These are phyloP conservation scores for Bemisia tabaci DNA, from an alignment of 1,140 invertebrate genomes.

Conservation along the genomic window DNA sequence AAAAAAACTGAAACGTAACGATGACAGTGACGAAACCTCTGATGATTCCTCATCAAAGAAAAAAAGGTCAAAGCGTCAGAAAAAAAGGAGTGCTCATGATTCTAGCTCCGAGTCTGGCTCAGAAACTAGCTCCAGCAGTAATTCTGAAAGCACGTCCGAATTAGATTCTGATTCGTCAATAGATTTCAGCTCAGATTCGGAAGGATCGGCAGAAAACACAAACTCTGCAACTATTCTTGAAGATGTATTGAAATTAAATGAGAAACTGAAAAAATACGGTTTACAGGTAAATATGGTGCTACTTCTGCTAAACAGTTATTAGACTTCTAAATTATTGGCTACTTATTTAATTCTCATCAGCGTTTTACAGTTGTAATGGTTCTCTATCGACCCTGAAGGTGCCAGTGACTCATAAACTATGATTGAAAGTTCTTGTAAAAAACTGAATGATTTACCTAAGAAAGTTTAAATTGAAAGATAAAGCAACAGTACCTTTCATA, in stretches of 20 bases:
- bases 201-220: background rate
- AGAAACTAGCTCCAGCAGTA: background rate
- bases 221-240: background rate
- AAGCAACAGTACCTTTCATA: no score
- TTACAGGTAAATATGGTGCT: conserved; percentile 11
- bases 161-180: conserved; percentile 5
- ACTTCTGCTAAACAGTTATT: conserved; percentile 13
- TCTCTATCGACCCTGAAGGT: no score
- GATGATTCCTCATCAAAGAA: background rate
- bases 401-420: no score
- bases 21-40: background rate
- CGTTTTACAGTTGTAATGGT: no score
- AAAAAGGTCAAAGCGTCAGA: conserved; percentile 1
- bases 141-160: background rate
- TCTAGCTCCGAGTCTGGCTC: background rate
- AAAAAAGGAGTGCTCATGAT: conserved; percentile 6
- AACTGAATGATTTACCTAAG: no score
- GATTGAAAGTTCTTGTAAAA: no score
- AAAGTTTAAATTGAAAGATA: no score
- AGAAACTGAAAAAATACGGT: conserved; percentile 9
- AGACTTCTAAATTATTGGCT: conserved; percentile 17
- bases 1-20: background rate
- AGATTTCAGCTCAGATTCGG: conserved; percentile 6
- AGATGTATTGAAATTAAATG: background rate
- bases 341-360: no score